Evolutionary conservation across 2,888 invertebrate genomes (phyloP), one percentile per base, ranked within the genome.

Genomic region (Anodontia alba): DNA sequence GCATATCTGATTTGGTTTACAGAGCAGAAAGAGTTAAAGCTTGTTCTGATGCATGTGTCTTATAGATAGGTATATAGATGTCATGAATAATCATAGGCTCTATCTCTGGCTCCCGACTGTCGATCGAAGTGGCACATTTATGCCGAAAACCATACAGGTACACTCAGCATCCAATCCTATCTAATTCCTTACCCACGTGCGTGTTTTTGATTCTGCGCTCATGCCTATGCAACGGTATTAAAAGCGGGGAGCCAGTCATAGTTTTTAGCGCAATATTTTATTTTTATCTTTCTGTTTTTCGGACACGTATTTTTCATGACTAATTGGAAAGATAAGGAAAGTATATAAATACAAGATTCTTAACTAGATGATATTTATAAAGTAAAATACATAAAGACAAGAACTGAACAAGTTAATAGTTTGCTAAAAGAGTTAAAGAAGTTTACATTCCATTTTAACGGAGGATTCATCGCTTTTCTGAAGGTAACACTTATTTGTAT

Each of bases 121-220:
- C n/a, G n/a, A n/a, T n/a, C n/a, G n/a, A n/a, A n/a, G n/a, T n/a
- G n/a, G n/a, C 42, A 42, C 7, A 15, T 42, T 7, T 42, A 10
- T 15, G 15, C 42, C 8, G 42, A 42, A 42, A 42, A 42, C 42
- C 42, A 42, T n/a, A 42, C 7, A 57, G 29, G 57, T 10, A 57
- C 20, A 57, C 29, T 57, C 57, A 57, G 23, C 57, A 57, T 57
- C 57, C 57, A 57, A 57, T 57, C 57, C 57, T 29, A 57, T 57
- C 17, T 5, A 2, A 20, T 26, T 29, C 8, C 26, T 57, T 7
- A 26, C 57, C 57, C 57, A 57, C 57, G 57, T 26, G 57, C 29
- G 1, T 26, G 23, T 29, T 29, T 17, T 26, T 7, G 42, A 42
- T 42, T 42, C 42, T 15, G 15, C 42, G 42, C 8, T 7, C 42